Evolutionary conservation across 35 echinoderm and acorn worm species (phyloP).

Genomic region (Ptychodera flava): DNA sequence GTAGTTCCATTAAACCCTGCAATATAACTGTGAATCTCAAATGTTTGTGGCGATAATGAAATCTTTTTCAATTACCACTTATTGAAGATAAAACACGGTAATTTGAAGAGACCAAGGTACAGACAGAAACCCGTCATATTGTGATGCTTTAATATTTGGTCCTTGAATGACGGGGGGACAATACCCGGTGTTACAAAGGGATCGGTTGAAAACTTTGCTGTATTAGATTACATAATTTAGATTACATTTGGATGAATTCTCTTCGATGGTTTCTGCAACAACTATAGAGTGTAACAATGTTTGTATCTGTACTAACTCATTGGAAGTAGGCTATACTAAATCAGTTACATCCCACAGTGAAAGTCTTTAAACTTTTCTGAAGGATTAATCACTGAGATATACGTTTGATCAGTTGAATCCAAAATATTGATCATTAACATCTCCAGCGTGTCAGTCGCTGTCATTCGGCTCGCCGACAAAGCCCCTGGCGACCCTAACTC

Average conservation of each 20-base stretch:
- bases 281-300: neutral
- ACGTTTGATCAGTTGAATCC: too few species aligned
- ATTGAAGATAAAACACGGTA: neutral
- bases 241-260: neutral
- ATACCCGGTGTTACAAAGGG: neutral
- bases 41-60: neutral
- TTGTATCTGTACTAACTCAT: neutral
- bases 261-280: neutral
- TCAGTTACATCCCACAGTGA: too few species aligned
- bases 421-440: too few species aligned
- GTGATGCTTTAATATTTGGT: neutral
- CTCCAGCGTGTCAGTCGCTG: too few species aligned
- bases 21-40: neutral
- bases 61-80: neutral
- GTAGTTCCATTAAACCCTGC: neutral
- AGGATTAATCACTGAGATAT: neutral
- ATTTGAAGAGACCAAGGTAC: neutral
- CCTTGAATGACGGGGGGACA: neutral
- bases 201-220: neutral
- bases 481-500: too few species aligned
- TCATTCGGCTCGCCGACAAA: too few species aligned
- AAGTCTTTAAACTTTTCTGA: neutral
- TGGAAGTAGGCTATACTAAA: too few species aligned
- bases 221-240: neutral
- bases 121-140: neutral